Conservation (phyloP, 2,888 invertebrate species). For the Chymomyza fuscimana region DNA sequence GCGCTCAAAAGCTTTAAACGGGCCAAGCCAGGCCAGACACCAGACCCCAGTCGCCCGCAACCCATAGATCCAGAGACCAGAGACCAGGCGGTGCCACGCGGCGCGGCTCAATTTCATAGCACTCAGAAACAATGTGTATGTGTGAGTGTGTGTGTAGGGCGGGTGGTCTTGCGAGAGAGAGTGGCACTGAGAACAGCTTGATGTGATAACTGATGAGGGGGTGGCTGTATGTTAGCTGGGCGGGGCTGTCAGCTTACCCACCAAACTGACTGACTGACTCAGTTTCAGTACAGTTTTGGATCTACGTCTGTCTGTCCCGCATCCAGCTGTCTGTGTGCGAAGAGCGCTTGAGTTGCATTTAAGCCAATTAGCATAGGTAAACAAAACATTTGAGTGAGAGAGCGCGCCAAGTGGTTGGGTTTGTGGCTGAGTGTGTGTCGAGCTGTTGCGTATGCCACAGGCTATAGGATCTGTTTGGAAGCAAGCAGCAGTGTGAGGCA, state of each 20-base stretch:
- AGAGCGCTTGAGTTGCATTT: slow-evolving; percentile 76
- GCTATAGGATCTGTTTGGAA: slow-evolving; percentile 20
- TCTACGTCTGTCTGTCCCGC: slow-evolving; percentile 23
- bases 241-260: slow-evolving; percentile 27
- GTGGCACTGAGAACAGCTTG: background rate
- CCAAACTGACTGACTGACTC: slow-evolving; percentile 12
- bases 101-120: slow-evolving; percentile 60
- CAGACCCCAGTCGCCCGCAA: slow-evolving; percentile 7
- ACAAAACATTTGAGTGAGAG: slow-evolving; percentile 74
- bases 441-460: background rate
- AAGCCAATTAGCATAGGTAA: slow-evolving; percentile 77
- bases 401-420: slow-evolving; percentile 59
- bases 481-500: slow-evolving; percentile 4
- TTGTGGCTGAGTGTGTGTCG: slow-evolving; percentile 55
- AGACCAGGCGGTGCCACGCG: background rate
- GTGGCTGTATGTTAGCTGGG: slow-evolving; percentile 1
- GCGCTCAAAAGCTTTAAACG: slow-evolving; percentile 74
- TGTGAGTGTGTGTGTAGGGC: background rate
- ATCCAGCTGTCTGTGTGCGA: slow-evolving; percentile 36
- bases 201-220: background rate
- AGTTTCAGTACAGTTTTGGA: slow-evolving; percentile 53
- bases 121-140: slow-evolving; percentile 61
- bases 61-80: slow-evolving; percentile 29
- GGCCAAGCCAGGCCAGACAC: slow-evolving; percentile 46
- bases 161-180: background rate